These are phyloP conservation scores for Spisula subtruncata DNA, from an alignment of 2,888 invertebrate genomes.

Conservation along the genomic window DNA sequence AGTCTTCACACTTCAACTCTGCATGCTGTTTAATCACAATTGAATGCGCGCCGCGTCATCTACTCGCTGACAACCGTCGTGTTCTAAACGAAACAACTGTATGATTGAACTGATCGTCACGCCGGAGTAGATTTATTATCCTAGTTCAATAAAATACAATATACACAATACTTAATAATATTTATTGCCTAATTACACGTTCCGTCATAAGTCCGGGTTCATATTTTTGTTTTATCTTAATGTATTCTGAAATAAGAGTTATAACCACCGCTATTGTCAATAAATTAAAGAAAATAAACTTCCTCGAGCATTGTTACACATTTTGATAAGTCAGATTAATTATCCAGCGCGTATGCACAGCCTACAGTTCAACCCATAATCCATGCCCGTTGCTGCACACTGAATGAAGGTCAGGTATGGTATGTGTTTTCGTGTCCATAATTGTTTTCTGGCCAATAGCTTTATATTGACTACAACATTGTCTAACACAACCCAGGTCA, in stretches of 20 bases:
- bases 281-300: too few species aligned
- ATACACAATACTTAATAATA: not conserved
- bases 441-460: not conserved
- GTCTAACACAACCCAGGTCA: not conserved
- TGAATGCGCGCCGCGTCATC: not conserved
- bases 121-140: not conserved
- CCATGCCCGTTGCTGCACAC: too few species aligned
- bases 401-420: not conserved
- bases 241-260: too few species aligned
- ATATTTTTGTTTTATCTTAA: too few species aligned
- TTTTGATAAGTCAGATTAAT: too few species aligned
- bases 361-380: too few species aligned
- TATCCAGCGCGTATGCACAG: too few species aligned
- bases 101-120: not conserved
- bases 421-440: not conserved
- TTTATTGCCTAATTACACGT: not conserved
- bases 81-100: too few species aligned
- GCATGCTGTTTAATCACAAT: constrained; percentile 21
- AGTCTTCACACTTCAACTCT: constrained; percentile 19
- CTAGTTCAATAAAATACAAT: not conserved
- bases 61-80: not conserved
- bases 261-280: too few species aligned
- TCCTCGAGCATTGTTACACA: too few species aligned
- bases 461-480: not conserved
- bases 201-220: too few species aligned